phyloP scores from a whole-genome alignment of 2,888 invertebrate genomes.

The Pristionchus entomophagus region DNA sequence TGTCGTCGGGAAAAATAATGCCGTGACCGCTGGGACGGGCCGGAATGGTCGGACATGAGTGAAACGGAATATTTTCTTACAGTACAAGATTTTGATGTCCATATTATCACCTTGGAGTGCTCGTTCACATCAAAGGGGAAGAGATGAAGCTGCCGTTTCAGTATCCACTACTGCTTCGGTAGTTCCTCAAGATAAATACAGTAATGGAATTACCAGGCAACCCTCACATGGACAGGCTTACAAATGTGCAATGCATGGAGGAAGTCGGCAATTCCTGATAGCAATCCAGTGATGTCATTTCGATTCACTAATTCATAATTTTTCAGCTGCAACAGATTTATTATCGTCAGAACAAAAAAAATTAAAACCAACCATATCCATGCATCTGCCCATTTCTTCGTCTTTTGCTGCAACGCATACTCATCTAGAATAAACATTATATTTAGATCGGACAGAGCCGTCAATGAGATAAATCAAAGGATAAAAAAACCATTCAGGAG shows the following conservation, averaged over 20 bases:
- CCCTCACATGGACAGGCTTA: not conserved
- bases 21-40: too few relatives aligned
- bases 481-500: not conserved
- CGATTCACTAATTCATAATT: not conserved
- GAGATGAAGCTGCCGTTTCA: not conserved
- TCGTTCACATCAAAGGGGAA: conserved; percentile 4
- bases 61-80: too few relatives aligned
- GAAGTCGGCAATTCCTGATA: not conserved
- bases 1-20: too few relatives aligned
- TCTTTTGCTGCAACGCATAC: not conserved
- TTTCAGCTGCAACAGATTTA: not conserved
- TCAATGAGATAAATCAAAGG: not conserved
- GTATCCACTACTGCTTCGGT: not conserved
- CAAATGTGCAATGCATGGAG: not conserved
- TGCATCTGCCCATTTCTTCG: not conserved
- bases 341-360: not conserved
- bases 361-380: not conserved
- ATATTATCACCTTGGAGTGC: conserved; percentile 4
- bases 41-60: too few relatives aligned
- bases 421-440: not conserved
- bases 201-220: too few relatives aligned
- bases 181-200: not conserved
- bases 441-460: not conserved
- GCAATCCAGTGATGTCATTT: not conserved
- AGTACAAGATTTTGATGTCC: too few relatives aligned